Evolutionary conservation across 2,113 vertebrate species (phyloP).

Genomic region (Todiramphus chloris): DNA sequence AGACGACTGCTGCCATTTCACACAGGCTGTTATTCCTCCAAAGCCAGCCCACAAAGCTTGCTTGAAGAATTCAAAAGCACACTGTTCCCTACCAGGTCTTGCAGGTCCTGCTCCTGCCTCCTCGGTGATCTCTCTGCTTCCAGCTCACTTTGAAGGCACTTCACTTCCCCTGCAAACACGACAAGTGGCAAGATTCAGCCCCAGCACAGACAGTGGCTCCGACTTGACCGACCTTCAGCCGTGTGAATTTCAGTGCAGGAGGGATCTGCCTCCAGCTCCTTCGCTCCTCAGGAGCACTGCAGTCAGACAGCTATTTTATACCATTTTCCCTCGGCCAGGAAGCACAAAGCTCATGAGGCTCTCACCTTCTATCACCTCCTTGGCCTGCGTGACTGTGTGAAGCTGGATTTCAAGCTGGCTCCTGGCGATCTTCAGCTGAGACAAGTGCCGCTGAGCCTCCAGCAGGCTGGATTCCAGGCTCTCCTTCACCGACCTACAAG

Average conservation of each 20-base stretch:
- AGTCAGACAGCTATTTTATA: background rate
- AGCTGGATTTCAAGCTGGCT: conserved; percentile 80
- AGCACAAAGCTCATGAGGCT: background rate
- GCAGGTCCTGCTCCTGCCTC: conserved; percentile 46
- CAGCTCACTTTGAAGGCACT: conserved; percentile 77
- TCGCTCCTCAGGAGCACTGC: background rate
- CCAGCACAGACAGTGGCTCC: background rate
- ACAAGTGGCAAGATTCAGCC: background rate
- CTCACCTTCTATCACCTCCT: conserved; percentile 82
- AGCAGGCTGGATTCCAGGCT: conserved; percentile 77
- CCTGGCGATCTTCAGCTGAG: conserved; percentile 74
- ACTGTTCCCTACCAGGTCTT: conserved; percentile 55
- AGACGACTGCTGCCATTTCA: background rate
- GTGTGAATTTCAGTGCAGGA: background rate
- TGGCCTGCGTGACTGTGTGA: conserved; percentile 76
- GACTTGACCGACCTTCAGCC: background rate
- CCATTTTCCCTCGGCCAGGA: background rate
- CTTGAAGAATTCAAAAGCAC: background rate
- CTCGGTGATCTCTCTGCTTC: conserved; percentile 51
- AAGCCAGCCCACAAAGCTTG: background rate
- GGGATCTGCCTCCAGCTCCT: background rate
- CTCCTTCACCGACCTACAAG: conserved; percentile 73
- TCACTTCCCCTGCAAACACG: conserved; percentile 78
- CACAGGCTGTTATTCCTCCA: background rate
- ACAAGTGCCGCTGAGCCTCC: conserved; percentile 74